Conservation (phyloP, 2,888 invertebrate species). For the Diaphora mendica region DNA sequence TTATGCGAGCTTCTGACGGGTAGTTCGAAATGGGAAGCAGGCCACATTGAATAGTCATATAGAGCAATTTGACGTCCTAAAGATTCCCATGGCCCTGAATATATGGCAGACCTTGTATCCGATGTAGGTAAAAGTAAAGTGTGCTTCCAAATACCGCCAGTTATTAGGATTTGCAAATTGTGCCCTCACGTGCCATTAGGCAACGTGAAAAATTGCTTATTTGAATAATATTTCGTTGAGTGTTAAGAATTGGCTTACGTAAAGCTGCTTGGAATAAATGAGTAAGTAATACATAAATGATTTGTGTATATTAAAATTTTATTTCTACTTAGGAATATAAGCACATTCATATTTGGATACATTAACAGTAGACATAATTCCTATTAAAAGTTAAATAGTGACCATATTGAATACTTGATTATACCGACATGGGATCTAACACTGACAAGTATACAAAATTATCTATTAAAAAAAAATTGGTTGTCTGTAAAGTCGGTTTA, state of each 20-base stretch:
- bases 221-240: conserved; percentile 49
- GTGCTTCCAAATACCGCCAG: conserved; percentile 50
- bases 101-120: conserved; percentile 54
- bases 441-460: too few relatives aligned
- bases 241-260: conserved; percentile 33
- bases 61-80: conserved; percentile 69
- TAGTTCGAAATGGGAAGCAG: conserved; percentile 55
- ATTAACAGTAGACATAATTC: background rate
- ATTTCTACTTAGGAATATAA: background rate
- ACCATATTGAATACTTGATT: background rate
- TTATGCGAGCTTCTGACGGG: conserved; percentile 56
- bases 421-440: background rate
- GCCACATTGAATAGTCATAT: conserved; percentile 70
- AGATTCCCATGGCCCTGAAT: conserved; percentile 61
- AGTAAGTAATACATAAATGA: conserved; percentile 21
- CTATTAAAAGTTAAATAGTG: background rate
- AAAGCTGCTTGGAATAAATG: conserved; percentile 24
- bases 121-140: conserved; percentile 50
- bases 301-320: conserved; percentile 3
- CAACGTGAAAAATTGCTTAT: conserved; percentile 45
- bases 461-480: too few relatives aligned
- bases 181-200: conserved; percentile 44
- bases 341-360: background rate
- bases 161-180: conserved; percentile 54
- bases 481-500: too few relatives aligned